Evolutionary conservation across 2,888 invertebrate species (phyloP).

Genomic region (Sceliomorpha sp.): DNA sequence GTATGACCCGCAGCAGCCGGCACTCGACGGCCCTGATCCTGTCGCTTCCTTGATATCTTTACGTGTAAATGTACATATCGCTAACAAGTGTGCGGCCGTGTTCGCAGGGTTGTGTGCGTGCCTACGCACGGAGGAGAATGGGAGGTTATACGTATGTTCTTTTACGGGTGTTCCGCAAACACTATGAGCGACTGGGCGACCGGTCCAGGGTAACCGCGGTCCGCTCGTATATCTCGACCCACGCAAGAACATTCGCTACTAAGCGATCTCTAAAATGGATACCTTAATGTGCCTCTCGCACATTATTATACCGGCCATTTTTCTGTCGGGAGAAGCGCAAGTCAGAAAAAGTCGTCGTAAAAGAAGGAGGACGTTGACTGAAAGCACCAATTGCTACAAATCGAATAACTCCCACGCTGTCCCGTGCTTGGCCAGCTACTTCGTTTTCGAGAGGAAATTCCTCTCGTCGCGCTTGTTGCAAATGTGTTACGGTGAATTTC

Average conservation of each 20-base stretch:
- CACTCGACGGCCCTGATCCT: slow-evolving; percentile 6
- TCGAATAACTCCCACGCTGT: slow-evolving; percentile 9
- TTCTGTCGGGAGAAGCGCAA: slow-evolving; percentile 15
- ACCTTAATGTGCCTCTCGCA: slow-evolving; percentile 51
- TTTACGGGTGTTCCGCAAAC: slow-evolving; percentile 13
- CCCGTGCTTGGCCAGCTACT: not conserved
- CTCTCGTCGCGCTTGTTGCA: not conserved
- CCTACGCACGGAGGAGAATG: not conserved
- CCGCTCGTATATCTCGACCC: slow-evolving; percentile 53
- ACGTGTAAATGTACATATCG: slow-evolving; percentile 1
- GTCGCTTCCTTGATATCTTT: slow-evolving; percentile 3
- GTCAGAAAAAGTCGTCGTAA: slow-evolving; percentile 9
- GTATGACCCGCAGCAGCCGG: slow-evolving; percentile 23
- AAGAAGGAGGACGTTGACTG: slow-evolving; percentile 4
- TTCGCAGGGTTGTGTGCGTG: not conserved
- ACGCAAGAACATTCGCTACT: slow-evolving; percentile 50
- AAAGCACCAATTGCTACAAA: slow-evolving; percentile 11
- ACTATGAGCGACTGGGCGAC: slow-evolving; percentile 1
- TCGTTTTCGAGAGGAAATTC: not conserved
- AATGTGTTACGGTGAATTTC: slow-evolving; percentile 4
- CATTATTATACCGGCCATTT: slow-evolving; percentile 41
- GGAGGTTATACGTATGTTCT: slow-evolving; percentile 2
- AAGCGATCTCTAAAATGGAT: slow-evolving; percentile 52
- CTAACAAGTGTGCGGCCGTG: not conserved
- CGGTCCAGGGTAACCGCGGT: slow-evolving; percentile 6